Conservation (phyloP, 2,797 vertebrate species). For the Scolopax bukidnonensis region DNA sequence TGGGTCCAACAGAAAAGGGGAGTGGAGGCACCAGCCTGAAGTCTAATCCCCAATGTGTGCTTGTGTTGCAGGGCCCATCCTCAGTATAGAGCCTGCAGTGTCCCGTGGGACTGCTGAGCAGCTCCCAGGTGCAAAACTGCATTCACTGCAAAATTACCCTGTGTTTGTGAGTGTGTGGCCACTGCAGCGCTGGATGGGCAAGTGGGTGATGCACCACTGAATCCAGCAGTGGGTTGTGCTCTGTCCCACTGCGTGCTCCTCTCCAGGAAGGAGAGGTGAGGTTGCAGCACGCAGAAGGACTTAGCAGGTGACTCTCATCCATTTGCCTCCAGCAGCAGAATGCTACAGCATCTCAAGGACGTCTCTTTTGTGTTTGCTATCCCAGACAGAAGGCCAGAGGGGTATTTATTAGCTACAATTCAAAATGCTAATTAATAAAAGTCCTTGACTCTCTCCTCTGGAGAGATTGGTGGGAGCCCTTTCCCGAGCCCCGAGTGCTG, state of each 20-base stretch:
- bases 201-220: accelerated
- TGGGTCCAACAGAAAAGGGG: too few relatives aligned
- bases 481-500: constrained; percentile 2
- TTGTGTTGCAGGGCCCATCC: not conserved
- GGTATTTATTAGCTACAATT: constrained; percentile 61
- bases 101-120: not conserved
- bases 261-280: not conserved
- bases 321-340: not conserved
- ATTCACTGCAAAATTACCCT: not conserved
- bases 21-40: accelerated
- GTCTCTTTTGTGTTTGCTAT: not conserved
- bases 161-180: not conserved
- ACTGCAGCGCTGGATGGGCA: accelerated
- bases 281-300: not conserved
- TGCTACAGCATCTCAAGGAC: constrained; percentile 3
- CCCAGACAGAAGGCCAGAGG: not conserved
- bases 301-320: not conserved
- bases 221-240: accelerated
- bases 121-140: not conserved
- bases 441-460: constrained; percentile 68
- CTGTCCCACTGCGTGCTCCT: not conserved
- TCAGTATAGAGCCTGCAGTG: not conserved
- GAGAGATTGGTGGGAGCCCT: constrained; percentile 27
- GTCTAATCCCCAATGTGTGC: accelerated
- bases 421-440: constrained; percentile 58